Conservation (phyloP, 1,140 invertebrate genomes). For the Bombus haemorrhoidalis region DNA sequence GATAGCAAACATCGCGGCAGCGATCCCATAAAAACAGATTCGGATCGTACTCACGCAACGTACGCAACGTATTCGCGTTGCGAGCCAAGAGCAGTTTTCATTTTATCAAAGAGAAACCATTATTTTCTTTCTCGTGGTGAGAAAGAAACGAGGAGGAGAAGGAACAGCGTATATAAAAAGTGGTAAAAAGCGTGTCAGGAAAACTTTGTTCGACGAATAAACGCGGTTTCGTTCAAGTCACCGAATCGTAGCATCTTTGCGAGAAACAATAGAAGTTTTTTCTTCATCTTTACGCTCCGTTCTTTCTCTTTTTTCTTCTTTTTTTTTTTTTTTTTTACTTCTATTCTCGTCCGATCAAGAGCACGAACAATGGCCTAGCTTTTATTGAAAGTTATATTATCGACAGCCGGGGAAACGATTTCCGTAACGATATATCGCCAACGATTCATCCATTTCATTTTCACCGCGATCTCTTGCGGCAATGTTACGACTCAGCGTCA, state of each 20-base stretch:
- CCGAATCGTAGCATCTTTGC: conserved; percentile 6
- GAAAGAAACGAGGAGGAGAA: background rate
- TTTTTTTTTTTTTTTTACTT: background rate
- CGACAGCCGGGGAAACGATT: conserved; percentile 36
- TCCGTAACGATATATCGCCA: conserved; percentile 14
- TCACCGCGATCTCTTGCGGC: conserved; percentile 26
- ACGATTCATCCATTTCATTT: conserved; percentile 44
- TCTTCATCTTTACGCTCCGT: background rate
- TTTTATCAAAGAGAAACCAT: conserved; percentile 8
- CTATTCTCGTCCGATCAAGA: background rate
- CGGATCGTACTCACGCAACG: background rate
- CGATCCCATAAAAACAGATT: background rate
- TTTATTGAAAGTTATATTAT: conserved; percentile 52
- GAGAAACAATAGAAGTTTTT: conserved; percentile 23
- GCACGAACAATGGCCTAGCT: conserved; percentile 26
- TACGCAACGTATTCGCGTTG: background rate
- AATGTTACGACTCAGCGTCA: conserved; percentile 14
- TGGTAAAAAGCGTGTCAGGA: background rate
- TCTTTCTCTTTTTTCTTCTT: background rate
- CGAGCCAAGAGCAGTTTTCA: background rate
- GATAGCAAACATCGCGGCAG: conserved; percentile 4
- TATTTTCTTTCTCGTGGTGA: conserved; percentile 1
- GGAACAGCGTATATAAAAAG: background rate
- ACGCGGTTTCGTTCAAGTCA: background rate
- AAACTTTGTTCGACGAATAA: background rate